Evolutionary conservation across 2,888 invertebrate genomes (phyloP).

Genomic region (Chouioia cunea): DNA sequence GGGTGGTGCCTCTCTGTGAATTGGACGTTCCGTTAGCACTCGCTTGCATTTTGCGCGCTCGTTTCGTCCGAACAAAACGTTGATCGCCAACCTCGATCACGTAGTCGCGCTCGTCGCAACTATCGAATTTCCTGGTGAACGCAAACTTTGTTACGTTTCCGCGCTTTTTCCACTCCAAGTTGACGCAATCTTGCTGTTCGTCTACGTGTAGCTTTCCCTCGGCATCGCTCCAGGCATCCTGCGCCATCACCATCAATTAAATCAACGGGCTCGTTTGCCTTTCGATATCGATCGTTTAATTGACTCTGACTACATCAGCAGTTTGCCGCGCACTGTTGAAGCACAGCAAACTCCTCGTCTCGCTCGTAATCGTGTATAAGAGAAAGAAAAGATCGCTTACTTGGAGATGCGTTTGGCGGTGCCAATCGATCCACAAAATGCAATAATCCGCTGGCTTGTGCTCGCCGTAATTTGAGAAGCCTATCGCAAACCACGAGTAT

Average conservation of each 20-base stretch:
- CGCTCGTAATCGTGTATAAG: neutral
- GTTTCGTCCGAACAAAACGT: too few relatives aligned
- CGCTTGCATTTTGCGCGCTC: neutral
- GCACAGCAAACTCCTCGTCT: too few relatives aligned
- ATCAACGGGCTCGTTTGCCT: slow-evolving; percentile 10
- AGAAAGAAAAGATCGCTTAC: slow-evolving; percentile 61
- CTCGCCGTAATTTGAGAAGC: slow-evolving; percentile 87
- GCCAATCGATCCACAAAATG: slow-evolving; percentile 82
- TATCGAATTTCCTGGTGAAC: slow-evolving; percentile 85
- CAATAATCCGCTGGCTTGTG: slow-evolving; percentile 84
- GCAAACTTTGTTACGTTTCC: slow-evolving; percentile 78
- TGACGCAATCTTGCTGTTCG: slow-evolving; percentile 80
- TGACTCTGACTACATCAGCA: neutral
- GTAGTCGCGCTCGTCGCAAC: slow-evolving; percentile 84
- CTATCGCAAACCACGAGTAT: slow-evolving; percentile 82
- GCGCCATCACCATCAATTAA: slow-evolving; percentile 44
- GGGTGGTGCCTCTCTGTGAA: slow-evolving; percentile 87
- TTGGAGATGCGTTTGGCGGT: slow-evolving; percentile 72
- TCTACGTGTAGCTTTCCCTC: slow-evolving; percentile 78
- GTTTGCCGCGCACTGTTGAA: neutral
- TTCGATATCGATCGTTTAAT: neutral
- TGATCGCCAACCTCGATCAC: slow-evolving; percentile 78
- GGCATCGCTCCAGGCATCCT: slow-evolving; percentile 82
- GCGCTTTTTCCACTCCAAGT: slow-evolving; percentile 71
- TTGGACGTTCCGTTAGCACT: neutral